phyloP scores from a whole-genome alignment of 2,797 vertebrate species.

The Diplodus puntazzo region DNA sequence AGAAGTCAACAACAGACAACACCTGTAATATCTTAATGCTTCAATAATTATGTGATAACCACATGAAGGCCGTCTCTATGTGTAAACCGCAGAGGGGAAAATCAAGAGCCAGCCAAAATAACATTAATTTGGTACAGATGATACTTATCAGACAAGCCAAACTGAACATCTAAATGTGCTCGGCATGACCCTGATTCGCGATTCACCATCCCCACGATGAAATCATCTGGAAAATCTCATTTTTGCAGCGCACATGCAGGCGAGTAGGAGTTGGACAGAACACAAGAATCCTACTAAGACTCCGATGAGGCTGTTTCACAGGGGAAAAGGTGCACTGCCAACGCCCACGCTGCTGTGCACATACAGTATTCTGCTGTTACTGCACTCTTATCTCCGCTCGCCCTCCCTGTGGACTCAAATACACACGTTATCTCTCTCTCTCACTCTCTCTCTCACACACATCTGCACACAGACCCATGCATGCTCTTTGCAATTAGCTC shows the following conservation, averaged over 20 bases:
- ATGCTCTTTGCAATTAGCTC: conserved; percentile 35
- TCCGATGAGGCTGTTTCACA: conserved; percentile 45
- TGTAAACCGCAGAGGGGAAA: background rate
- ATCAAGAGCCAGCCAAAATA: background rate
- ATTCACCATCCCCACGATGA: background rate
- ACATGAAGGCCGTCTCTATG: background rate
- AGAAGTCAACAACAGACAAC: background rate
- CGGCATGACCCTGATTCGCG: background rate
- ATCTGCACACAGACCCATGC: background rate
- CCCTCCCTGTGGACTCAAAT: conserved; percentile 53
- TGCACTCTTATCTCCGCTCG: conserved; percentile 63
- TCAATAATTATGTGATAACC: background rate
- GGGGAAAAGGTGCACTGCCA: conserved; percentile 51
- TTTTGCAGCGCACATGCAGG: background rate
- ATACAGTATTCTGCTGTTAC: conserved; percentile 64
- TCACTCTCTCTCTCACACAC: conserved; percentile 1
- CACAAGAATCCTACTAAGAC: conserved; percentile 28
- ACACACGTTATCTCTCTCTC: conserved; percentile 29
- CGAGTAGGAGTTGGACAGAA: conserved; percentile 8
- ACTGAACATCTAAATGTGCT: background rate
- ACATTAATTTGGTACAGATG: background rate
- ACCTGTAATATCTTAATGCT: background rate
- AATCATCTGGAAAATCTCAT: background rate
- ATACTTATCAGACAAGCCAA: background rate
- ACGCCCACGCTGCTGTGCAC: conserved; percentile 63